Evolutionary conservation across 2,113 vertebrate species (phyloP), one percentile per base, ranked within the genome.

Genomic region (Typhlomys cinereus): DNA sequence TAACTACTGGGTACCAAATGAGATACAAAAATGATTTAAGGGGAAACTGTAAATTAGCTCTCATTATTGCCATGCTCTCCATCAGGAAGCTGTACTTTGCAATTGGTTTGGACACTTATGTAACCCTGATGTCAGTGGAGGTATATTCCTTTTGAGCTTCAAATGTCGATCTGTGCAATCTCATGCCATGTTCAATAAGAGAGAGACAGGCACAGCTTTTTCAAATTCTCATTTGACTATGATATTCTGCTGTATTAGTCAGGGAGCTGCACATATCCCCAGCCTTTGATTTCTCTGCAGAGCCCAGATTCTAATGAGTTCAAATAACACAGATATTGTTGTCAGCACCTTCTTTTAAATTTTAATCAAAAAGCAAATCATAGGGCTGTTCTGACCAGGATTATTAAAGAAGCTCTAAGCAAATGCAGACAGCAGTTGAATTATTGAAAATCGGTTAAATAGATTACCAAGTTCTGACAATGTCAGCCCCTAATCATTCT

Each of bases 41-140:
- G 9, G 78, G 52, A 82, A 74, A 1, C 23, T 4, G 8, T 78
- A 78, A 46, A 44, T 36, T 88, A 75, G 3, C 36, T 85, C 25
- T 88, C 59, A 78, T 88, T 69, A n/a, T 5, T 76, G 3, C 20
- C 15, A 87, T 52, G 86, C 78, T 67, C 36, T 12, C 27, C 31
- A 48, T 23, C 64, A 82, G 15, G 39, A 90, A 78, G 61, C 39
- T 76, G 66, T 81, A 74, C 74, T 95, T 64, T 39, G 70, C 69
- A 79, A 92, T 92, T 86, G 70, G 9, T 90, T 94, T 91, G 59
- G 79, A 66, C 59, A 85, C 11, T 69, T 85, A 52, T 71, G 34
- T 88, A 94, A 94, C 64, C 11, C 83, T 86, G 29, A 67, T 90
- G 44, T 90, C 79, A 83, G 69, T 29, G 66, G 34, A 92, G 13